phyloP scores from a whole-genome alignment of 2,797 vertebrate species.

The Spea hammondii region DNA sequence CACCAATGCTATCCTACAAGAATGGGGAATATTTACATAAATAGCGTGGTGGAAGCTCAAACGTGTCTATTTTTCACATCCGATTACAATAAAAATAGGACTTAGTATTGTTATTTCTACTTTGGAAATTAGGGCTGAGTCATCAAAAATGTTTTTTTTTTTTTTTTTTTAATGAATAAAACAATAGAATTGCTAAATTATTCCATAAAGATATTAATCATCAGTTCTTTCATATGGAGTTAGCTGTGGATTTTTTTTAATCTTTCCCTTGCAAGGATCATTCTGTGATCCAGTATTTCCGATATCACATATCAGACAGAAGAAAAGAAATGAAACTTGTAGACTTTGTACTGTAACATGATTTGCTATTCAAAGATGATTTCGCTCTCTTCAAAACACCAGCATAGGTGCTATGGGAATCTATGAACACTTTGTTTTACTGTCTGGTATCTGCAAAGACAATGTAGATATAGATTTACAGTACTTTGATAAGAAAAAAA shows the following conservation, averaged over 20 bases:
- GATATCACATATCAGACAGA: neutral
- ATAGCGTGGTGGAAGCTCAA: slow-evolving; percentile 8
- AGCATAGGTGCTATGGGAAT: too few species aligned
- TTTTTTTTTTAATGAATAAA: neutral
- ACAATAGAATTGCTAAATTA: slow-evolving; percentile 7
- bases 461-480: too few species aligned
- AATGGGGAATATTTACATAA: slow-evolving; percentile 39
- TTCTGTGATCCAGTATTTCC: slow-evolving; percentile 5
- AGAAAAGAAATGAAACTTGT: neutral
- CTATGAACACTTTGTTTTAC: neutral
- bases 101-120: neutral
- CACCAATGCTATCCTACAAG: slow-evolving; percentile 14
- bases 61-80: slow-evolving; percentile 11
- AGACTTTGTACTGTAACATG: neutral
- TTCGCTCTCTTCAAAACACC: neutral
- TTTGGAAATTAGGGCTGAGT: neutral
- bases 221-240: neutral
- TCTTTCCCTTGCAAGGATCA: neutral
- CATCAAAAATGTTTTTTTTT: neutral
- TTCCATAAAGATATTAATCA: neutral
- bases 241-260: neutral
- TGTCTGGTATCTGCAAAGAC: neutral
- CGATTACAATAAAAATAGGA: slow-evolving; percentile 7
- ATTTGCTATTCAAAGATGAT: neutral
- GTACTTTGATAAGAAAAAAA: neutral